Evolutionary conservation across 2,888 invertebrate species (phyloP).

Genomic region (Athalia cordata): DNA sequence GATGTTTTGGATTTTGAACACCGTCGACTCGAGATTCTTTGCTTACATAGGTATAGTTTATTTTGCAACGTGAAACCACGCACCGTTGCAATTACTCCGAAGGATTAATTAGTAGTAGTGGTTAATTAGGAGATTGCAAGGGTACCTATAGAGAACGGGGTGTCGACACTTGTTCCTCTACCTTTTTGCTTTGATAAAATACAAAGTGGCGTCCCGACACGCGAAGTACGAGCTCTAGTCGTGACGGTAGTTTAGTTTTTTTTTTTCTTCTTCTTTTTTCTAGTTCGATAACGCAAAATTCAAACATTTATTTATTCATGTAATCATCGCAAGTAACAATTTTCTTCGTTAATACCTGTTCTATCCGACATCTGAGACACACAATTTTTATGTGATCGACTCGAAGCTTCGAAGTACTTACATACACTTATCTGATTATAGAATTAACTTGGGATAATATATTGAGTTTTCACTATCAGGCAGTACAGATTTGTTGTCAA

Average conservation of each 20-base stretch:
- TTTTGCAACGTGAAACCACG: conserved; percentile 20
- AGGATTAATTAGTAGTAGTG: conserved; percentile 39
- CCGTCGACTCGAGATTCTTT: not conserved
- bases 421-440: too few relatives aligned
- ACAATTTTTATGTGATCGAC: too few relatives aligned
- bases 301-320: not conserved
- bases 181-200: conserved; percentile 21
- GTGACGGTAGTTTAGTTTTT: too few relatives aligned
- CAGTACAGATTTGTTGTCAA: not conserved
- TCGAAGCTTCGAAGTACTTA: too few relatives aligned
- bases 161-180: conserved; percentile 11
- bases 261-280: not conserved
- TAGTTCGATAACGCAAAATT: not conserved
- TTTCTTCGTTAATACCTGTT: too few relatives aligned
- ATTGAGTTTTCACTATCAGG: too few relatives aligned
- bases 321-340: too few relatives aligned
- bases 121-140: conserved; percentile 39
- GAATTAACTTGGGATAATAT: too few relatives aligned
- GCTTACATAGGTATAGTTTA: not conserved
- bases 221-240: conserved; percentile 14
- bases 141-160: conserved; percentile 21
- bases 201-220: conserved; percentile 32
- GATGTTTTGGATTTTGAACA: conserved; percentile 35
- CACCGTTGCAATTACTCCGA: conserved; percentile 22
- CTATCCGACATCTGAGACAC: too few relatives aligned